Base-by-base conservation (phyloP, 2,113 vertebrate genomes). In the Mola mola region DNA sequence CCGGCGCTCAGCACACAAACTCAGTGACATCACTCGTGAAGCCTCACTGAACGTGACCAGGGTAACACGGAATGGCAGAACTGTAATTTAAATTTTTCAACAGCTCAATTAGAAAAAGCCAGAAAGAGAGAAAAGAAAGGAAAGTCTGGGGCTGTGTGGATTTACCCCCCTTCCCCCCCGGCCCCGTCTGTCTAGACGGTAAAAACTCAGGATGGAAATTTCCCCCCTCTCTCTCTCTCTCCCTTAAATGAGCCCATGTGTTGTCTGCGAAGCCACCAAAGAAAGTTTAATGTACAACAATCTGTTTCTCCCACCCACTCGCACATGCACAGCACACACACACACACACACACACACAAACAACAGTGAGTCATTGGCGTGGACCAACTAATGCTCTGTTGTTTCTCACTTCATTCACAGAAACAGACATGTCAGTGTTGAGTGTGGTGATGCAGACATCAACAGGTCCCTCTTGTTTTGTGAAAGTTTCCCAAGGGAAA, bases 251-350 rank as follows among this genome's bases (percentile, higher is more conserved):
- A 89, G 83, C 85, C 77, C 86, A 93, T 88, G 70, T 89, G 91
- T 91, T 92, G 87, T 92, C 88, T 91, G 90, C 79, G 79, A 92
- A 91, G 90, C 88, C 88, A 85, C 88, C 69, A 75, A 79, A 87
- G 83, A 88, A 86, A 86, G 71, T 72, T 75, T 79, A 84, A 78
- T 90, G 83, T 87, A 63, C 63, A 83, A 84, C 87, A 85, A 75
- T 84, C 50, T 80, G 49, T 75, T 70, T 75, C 63, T 44, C 74
- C 42, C 49, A 38, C 51, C 24, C 59, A n/a, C 20, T 8, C 38
- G 36, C 41, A 29, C 55, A 19, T 49, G 56, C 75, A 68, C 31
- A n/a, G n/a, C n/a, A 52, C 22, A 38, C 38, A 41, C 46, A 31
- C 42, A 24, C 5, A 17, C 24, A 51, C 60, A 29, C 55, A 13